These are phyloP conservation scores for Synergus itoensis DNA, from an alignment of 2,888 invertebrate species.

Conservation along the genomic window DNA sequence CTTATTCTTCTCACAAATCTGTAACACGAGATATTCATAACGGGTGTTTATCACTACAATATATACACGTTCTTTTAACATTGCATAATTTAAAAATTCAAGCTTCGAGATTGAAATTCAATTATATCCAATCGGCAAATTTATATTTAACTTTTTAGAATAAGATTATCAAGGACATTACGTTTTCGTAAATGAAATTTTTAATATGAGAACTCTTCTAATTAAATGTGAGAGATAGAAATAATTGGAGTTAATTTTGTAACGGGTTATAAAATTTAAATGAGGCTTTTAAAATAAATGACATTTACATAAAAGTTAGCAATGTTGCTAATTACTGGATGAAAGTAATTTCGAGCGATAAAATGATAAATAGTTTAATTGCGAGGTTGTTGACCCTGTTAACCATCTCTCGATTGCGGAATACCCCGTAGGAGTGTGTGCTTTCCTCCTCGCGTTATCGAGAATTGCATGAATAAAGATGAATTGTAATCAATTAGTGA, in stretches of 20 bases:
- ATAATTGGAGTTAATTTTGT: neutral
- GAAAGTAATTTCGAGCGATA: constrained; percentile 34
- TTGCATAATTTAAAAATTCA: neutral
- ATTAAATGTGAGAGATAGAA: neutral
- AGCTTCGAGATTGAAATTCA: neutral
- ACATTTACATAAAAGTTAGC: neutral
- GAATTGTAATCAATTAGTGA: constrained; percentile 54
- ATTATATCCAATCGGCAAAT: no score
- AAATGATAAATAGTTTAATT: constrained; percentile 39
- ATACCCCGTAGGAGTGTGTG: constrained; percentile 1
- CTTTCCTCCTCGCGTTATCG: constrained; percentile 42
- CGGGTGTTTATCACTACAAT: neutral
- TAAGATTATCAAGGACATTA: no score
- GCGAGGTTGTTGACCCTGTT: constrained; percentile 19
- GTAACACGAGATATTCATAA: neutral
- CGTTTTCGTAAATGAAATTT: neutral
- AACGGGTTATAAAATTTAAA: neutral
- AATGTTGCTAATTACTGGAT: constrained; percentile 20
- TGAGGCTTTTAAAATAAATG: neutral
- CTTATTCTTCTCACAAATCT: constrained; percentile 17
- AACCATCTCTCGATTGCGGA: constrained; percentile 29
- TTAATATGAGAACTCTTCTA: neutral
- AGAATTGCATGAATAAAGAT: constrained; percentile 53
- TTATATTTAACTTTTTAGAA: no score
- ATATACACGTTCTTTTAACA: neutral